Base-by-base conservation (phyloP, 2,888 invertebrate species). In the Agrochola lychnidis region DNA sequence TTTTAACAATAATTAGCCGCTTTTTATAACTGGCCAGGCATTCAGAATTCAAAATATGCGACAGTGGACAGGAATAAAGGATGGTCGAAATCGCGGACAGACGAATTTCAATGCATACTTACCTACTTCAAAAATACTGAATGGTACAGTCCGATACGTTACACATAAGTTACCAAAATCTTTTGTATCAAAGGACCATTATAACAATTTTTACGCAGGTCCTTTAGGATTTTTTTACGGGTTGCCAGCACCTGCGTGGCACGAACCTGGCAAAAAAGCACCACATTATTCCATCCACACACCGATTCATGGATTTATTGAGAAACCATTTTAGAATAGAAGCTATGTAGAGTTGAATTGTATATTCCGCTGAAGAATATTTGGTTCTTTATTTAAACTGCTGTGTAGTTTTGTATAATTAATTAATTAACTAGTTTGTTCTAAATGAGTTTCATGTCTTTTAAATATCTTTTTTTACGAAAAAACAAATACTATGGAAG, bases 221-320 rank as follows among this genome's bases (percentile, higher is more conserved):
- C 90, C 87, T 90, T 89, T 67, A 80, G 76, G 66, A 77, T 85
- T 88, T 91, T 91, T 92, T 91, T 90, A 88, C 87, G 81, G 84
- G 86, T 88, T 86, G 87, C 87, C 84, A 87, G 89, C 95, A 96
- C 96, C 96, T 96, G 96, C 96, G 85, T 90, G 93, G 95, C 95
- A 95, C 95, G 95, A 92, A 93, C 95, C 91, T 90, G 84, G 87
- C 93, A 94, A 95, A 95, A 95, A 94, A 88, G 72, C 69, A 68
- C 66, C 82, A 79, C 86, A 88, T 88, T 87, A 87, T 88, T 88
- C 87, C n/a, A 91, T 89, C 88, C 87, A 90, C 87, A 89, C 89
- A 92, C 90, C 89, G 92, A 94, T 93, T 93, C 93, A 92, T 92
- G 88, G 90, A 91, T 94, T 92, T 92, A 86, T 88, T 90, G 88